A percentile compares a stretch with the other conserved stretches of the same genome.
Evolutionary conservation across 2,113 vertebrate species (phyloP).

Genomic region (Naja naja): DNA sequence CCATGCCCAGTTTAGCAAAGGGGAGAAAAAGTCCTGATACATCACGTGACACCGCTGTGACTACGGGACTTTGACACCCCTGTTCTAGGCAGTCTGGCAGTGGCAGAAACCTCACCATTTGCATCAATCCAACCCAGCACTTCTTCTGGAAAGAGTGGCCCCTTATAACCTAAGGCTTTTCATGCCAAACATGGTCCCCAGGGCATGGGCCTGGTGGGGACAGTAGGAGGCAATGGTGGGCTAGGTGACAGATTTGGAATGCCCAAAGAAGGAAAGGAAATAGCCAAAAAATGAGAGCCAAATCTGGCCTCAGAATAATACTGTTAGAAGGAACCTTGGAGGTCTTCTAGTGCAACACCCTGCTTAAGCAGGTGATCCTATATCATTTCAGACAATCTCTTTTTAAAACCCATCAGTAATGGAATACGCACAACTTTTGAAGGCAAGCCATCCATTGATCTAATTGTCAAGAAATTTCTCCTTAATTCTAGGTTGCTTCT

Average conservation of each 20-base stretch:
- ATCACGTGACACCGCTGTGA: too few relatives aligned
- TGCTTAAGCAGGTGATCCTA: background rate
- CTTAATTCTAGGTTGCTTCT: background rate
- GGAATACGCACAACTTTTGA: background rate
- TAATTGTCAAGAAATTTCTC: background rate
- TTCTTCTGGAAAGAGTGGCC: background rate
- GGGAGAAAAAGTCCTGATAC: too few relatives aligned
- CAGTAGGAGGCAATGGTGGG: background rate
- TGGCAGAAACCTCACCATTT: background rate
- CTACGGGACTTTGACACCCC: too few relatives aligned
- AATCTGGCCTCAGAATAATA: background rate
- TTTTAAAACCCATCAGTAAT: background rate
- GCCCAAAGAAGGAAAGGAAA: background rate
- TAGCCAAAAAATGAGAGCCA: background rate
- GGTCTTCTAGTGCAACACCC: background rate
- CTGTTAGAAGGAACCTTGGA: background rate
- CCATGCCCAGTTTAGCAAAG: too few relatives aligned
- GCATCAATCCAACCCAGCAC: background rate
- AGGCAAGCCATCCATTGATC: background rate
- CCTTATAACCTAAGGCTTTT: too few relatives aligned
- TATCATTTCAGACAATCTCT: background rate
- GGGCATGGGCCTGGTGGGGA: background rate
- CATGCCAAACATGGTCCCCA: background rate
- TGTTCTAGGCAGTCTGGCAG: background rate
- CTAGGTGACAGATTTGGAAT: background rate